A percentile compares a stretch with the other conserved stretches of the same genome.
phyloP scores from a whole-genome alignment of 2,797 vertebrate species.

The Xenops minutus region DNA sequence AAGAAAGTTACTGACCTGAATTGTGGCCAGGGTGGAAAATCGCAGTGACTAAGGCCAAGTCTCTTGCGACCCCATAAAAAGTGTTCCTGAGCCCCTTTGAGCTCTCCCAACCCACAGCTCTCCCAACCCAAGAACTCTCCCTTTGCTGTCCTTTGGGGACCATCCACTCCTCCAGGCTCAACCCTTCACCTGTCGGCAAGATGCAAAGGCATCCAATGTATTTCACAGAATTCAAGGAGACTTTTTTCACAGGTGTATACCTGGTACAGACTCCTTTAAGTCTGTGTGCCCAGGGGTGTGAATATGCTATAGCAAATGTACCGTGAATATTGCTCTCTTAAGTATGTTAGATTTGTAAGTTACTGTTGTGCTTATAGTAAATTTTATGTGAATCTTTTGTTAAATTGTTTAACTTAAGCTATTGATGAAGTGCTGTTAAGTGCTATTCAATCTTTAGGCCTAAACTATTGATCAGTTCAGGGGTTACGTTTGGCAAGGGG shows the following conservation, averaged over 20 bases:
- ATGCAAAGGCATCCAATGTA: fast-evolving
- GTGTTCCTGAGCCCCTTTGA: neutral
- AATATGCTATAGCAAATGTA: neutral
- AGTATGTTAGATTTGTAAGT: neutral
- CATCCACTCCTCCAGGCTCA: neutral
- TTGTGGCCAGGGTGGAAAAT: neutral
- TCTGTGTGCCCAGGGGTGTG: neutral
- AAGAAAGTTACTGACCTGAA: neutral
- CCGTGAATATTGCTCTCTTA: neutral
- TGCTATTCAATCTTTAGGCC: neutral
- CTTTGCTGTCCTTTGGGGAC: neutral
- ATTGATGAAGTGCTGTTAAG: too few species aligned
- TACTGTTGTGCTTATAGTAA: neutral
- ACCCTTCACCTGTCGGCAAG: neutral
- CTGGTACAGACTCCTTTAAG: neutral
- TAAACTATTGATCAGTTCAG: too few species aligned
- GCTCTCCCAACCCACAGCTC: neutral
- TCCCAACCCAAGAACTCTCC: neutral
- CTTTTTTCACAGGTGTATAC: neutral
- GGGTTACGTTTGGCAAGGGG: too few species aligned
- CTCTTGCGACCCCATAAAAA: neutral
- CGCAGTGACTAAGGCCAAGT: neutral
- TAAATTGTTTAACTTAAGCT: neutral
- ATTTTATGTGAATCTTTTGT: neutral
- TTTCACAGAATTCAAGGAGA: neutral